Evolutionary conservation across 2,888 invertebrate species (phyloP).

Genomic region (Trichopoda pennipes): DNA sequence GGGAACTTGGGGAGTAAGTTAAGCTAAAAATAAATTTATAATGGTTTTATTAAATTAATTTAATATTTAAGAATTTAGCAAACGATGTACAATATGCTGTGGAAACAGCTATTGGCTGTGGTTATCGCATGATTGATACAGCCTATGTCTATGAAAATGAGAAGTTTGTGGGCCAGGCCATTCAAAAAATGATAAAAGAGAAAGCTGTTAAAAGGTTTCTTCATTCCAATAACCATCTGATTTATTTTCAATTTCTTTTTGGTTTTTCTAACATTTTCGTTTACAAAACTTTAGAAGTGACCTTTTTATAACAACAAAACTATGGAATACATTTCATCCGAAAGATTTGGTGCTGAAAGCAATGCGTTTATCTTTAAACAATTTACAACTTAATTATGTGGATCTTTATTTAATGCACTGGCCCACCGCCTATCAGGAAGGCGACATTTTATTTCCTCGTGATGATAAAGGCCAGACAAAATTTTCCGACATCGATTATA

Average conservation of each 20-base stretch:
- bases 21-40: constrained; percentile 80
- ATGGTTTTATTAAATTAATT: not conserved
- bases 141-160: constrained; percentile 87
- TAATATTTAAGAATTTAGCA: not conserved
- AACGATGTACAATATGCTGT: constrained; percentile 85
- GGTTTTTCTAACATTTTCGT: not conserved
- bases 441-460: constrained; percentile 83
- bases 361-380: constrained; percentile 85
- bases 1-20: constrained; percentile 88
- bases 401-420: constrained; percentile 96
- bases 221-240: not conserved
- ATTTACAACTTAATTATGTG: constrained; percentile 88
- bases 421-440: constrained; percentile 91
- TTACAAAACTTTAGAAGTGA: constrained; percentile 81
- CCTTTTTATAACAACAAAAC: constrained; percentile 88
- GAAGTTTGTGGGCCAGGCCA: constrained; percentile 87
- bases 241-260: not conserved
- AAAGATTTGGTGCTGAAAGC: constrained; percentile 87
- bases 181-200: constrained; percentile 84
- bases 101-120: constrained; percentile 86
- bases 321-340: constrained; percentile 94
- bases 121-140: constrained; percentile 91
- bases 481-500: constrained; percentile 85
- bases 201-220: constrained; percentile 85
- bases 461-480: constrained; percentile 83